Evolutionary conservation across 2,888 invertebrate species (phyloP).

Genomic region (Andrena hattorfiana): DNA sequence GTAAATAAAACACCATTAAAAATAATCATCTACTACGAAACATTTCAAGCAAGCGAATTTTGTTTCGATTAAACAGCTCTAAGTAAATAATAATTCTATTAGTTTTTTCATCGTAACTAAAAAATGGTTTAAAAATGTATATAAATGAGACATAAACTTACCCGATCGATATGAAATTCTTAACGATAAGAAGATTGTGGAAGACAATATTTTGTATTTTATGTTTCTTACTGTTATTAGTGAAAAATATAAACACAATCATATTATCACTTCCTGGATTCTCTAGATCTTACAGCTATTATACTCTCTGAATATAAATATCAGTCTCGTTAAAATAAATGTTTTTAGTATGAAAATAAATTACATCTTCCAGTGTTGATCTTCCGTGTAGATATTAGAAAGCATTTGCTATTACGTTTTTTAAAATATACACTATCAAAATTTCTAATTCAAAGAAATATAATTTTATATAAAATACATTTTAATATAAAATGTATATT

Average conservation of each 20-base stretch:
- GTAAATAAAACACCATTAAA: constrained; percentile 29
- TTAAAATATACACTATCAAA: background rate
- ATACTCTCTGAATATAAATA: background rate
- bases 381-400: constrained; percentile 42
- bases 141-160: constrained; percentile 19
- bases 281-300: background rate
- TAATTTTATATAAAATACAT: background rate
- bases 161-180: constrained; percentile 17
- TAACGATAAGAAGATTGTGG: background rate
- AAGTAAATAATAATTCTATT: background rate
- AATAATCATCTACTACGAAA: constrained; percentile 3
- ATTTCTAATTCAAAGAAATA: background rate
- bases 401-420: background rate
- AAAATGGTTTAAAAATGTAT: constrained; percentile 3
- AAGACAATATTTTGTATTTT: background rate
- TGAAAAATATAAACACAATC: constrained; percentile 5
- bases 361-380: constrained; percentile 57
- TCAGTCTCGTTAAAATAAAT: constrained; percentile 5
- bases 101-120: background rate
- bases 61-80: background rate
- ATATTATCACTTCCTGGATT: constrained; percentile 10
- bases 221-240: background rate
- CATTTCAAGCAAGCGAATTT: background rate
- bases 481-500: constrained; percentile 1
- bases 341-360: background rate